Conservation (phyloP, 2,888 invertebrate genomes). For the Blastobasis lacticolella region DNA sequence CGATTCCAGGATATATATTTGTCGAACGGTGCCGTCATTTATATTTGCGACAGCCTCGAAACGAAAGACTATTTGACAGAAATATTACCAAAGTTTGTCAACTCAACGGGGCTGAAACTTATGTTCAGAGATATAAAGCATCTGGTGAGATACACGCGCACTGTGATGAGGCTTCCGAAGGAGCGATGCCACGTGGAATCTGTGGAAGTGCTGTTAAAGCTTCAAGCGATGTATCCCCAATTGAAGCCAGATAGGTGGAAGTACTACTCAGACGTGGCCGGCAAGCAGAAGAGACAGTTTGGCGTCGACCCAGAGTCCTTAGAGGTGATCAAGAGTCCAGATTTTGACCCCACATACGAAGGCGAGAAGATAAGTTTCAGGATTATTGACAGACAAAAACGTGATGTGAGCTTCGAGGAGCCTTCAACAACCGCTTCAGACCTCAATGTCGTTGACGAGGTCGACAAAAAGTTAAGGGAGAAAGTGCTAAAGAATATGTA, state of each 20-base stretch:
- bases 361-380: slow-evolving; percentile 44
- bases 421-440: slow-evolving; percentile 12
- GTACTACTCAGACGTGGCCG: slow-evolving; percentile 57
- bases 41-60: slow-evolving; percentile 62
- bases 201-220: slow-evolving; percentile 37
- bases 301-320: slow-evolving; percentile 60
- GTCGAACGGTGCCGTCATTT: slow-evolving; percentile 62
- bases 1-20: slow-evolving; percentile 60
- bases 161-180: slow-evolving; percentile 51
- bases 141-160: slow-evolving; percentile 53
- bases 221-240: slow-evolving; percentile 40
- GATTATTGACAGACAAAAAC: slow-evolving; percentile 56
- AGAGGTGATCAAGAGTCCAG: slow-evolving; percentile 46
- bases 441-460: slow-evolving; percentile 10
- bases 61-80: slow-evolving; percentile 58
- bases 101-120: slow-evolving; percentile 52
- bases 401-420: slow-evolving; percentile 44
- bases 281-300: slow-evolving; percentile 61
- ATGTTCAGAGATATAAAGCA: slow-evolving; percentile 47
- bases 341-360: slow-evolving; percentile 47
- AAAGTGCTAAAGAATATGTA: slow-evolving; percentile 45
- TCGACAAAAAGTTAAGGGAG: slow-evolving; percentile 28
- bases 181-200: slow-evolving; percentile 52
- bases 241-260: slow-evolving; percentile 62
- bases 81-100: slow-evolving; percentile 50